A percentile compares a stretch with the other conserved stretches of the same genome.
Evolutionary conservation across 2,113 vertebrate genomes (phyloP).

Genomic region (Festucalex cinctus): DNA sequence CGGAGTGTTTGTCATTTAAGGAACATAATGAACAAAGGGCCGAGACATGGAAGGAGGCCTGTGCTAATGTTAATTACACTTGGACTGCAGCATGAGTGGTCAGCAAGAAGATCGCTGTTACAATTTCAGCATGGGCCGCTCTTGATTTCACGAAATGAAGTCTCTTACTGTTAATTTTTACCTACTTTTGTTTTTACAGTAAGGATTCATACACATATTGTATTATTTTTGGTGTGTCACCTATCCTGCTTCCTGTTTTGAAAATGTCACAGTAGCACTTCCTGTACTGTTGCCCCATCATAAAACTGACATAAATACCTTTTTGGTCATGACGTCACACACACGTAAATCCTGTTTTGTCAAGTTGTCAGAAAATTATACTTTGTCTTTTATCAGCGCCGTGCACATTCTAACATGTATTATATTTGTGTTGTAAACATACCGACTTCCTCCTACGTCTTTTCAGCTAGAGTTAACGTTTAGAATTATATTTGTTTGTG

Average conservation of each 20-base stretch:
- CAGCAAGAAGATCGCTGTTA: too few species aligned
- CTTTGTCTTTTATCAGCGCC: neutral
- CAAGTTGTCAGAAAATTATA: neutral
- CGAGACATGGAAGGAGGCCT: slow-evolving; percentile 53
- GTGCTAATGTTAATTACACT: slow-evolving; percentile 44
- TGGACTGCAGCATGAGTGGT: too few species aligned
- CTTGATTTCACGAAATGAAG: too few species aligned
- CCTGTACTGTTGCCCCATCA: neutral
- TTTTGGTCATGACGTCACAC: neutral
- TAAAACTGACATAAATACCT: neutral
- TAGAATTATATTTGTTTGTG: neutral
- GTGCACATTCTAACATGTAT: neutral
- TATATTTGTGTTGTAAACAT: neutral
- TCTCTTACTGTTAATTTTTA: too few species aligned
- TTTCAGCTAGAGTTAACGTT: neutral
- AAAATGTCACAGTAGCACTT: neutral
- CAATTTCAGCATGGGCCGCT: too few species aligned
- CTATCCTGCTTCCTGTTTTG: neutral
- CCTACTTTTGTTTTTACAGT: too few species aligned
- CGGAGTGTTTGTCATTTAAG: slow-evolving; percentile 72
- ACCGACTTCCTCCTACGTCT: neutral
- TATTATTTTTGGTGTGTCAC: neutral
- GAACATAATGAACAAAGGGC: slow-evolving; percentile 61
- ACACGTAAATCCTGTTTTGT: neutral
- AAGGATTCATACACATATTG: neutral